phyloP scores from a whole-genome alignment of 2,888 invertebrate genomes.

The Eumerus sabulonum region DNA sequence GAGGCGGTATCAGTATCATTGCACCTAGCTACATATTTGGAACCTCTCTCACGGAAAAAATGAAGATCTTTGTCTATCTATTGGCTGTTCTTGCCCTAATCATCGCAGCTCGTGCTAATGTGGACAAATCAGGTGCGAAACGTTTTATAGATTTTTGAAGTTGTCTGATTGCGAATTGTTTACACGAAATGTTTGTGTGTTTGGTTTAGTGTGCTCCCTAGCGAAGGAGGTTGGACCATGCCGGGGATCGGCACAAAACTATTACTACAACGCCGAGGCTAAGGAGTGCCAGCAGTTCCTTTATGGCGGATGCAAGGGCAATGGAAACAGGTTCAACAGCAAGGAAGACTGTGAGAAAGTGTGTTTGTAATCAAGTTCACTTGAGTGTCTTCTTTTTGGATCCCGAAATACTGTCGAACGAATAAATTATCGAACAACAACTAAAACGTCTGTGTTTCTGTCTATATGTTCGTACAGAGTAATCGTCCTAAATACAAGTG shows the following conservation, averaged over 20 bases:
- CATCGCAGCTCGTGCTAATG: slow-evolving; percentile 43
- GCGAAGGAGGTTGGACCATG: slow-evolving; percentile 71
- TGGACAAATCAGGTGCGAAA: slow-evolving; percentile 47
- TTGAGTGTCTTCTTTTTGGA: too few species aligned
- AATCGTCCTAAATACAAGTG: too few species aligned
- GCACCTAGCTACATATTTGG: background rate
- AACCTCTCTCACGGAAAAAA: slow-evolving; percentile 35
- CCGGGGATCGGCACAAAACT: slow-evolving; percentile 63
- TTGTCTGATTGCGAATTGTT: too few species aligned
- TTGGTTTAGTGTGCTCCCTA: slow-evolving; percentile 67
- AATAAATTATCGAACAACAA: too few species aligned
- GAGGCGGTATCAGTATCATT: slow-evolving; percentile 26
- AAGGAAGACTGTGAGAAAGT: slow-evolving; percentile 70
- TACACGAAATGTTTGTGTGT: background rate
- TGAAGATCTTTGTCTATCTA: slow-evolving; percentile 60
- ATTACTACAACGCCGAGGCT: slow-evolving; percentile 66
- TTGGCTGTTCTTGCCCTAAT: slow-evolving; percentile 65
- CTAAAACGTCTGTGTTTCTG: too few species aligned
- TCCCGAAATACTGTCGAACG: too few species aligned
- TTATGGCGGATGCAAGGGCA: slow-evolving; percentile 72
- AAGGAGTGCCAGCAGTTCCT: slow-evolving; percentile 71
- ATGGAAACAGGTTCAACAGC: slow-evolving; percentile 70
- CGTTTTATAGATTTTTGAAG: too few species aligned
- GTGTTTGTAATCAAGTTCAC: slow-evolving; percentile 52
- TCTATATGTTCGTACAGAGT: too few species aligned